Evolutionary conservation across 2,797 vertebrate genomes (phyloP).

Genomic region (Tokudaia muenninki): DNA sequence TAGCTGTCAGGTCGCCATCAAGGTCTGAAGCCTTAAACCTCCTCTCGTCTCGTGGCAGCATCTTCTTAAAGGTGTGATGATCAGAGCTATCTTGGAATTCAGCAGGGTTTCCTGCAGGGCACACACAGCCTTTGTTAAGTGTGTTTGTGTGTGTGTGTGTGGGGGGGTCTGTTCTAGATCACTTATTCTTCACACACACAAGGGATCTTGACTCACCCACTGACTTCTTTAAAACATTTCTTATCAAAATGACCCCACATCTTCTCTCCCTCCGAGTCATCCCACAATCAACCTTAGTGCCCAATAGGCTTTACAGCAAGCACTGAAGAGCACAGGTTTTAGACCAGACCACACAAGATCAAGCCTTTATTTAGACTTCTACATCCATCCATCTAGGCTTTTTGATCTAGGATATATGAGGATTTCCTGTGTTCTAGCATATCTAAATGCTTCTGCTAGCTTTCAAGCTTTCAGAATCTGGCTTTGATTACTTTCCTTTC

Average conservation of each 20-base stretch:
- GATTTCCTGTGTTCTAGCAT: background rate
- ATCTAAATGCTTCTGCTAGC: background rate
- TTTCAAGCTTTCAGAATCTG: background rate
- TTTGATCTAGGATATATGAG: background rate
- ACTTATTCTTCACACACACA: background rate
- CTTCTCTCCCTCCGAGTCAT: background rate
- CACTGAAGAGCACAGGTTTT: background rate
- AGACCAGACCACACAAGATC: background rate
- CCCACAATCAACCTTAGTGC: background rate
- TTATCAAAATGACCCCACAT: background rate
- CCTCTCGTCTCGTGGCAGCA: conserved; percentile 97
- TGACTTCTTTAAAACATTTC: conserved; percentile 12
- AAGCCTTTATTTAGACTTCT: background rate
- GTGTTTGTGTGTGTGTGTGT: background rate
- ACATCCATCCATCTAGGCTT: background rate
- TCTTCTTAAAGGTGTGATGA: conserved; percentile 98
- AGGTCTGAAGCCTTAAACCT: conserved; percentile 94
- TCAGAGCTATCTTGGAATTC: conserved; percentile 95
- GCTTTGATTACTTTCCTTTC: background rate
- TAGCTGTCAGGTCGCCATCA: conserved; percentile 92
- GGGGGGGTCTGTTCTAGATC: background rate
- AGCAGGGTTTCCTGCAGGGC: conserved; percentile 92
- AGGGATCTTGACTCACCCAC: background rate
- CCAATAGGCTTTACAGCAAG: background rate
- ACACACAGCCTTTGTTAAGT: background rate